Conservation (phyloP, 2,888 invertebrate genomes). For the Caenorhabditis sp. region DNA sequence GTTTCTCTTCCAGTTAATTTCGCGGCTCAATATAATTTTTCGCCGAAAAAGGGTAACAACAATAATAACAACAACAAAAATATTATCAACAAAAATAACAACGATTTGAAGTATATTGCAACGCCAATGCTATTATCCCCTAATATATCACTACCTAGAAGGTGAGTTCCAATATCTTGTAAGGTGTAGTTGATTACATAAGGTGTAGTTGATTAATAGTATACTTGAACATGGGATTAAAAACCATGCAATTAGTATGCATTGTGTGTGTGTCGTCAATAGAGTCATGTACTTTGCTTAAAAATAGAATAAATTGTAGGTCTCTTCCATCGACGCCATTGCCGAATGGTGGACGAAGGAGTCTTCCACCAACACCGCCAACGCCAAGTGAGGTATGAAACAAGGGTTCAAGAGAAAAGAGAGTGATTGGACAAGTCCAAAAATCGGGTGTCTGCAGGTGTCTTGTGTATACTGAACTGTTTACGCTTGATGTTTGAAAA, state of each 20-base stretch:
- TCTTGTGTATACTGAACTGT: no score
- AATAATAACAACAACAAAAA: neutral
- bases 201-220: no score
- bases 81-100: constrained; percentile 9
- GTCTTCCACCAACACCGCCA: constrained; percentile 37
- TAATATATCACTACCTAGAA: constrained; percentile 26
- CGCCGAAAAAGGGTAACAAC: constrained; percentile 2
- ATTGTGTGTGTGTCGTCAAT: no score
- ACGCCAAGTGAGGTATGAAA: constrained; percentile 30
- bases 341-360: constrained; percentile 31
- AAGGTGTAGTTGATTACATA: no score
- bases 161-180: constrained; percentile 16
- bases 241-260: no score
- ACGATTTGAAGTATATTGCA: constrained; percentile 12
- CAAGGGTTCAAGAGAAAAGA: neutral
- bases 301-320: constrained; percentile 16
- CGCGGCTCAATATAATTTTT: constrained; percentile 1
- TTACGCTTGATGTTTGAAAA: no score
- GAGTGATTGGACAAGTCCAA: neutral
- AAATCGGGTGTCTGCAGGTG: no score
- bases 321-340: constrained; percentile 36
- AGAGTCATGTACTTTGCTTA: no score
- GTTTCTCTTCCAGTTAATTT: constrained; percentile 34
- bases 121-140: constrained; percentile 33
- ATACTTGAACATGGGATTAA: no score